Evolutionary conservation across 2,888 invertebrate species (phyloP), one percentile per base, ranked within the genome.

Genomic region (Melipona beecheii): DNA sequence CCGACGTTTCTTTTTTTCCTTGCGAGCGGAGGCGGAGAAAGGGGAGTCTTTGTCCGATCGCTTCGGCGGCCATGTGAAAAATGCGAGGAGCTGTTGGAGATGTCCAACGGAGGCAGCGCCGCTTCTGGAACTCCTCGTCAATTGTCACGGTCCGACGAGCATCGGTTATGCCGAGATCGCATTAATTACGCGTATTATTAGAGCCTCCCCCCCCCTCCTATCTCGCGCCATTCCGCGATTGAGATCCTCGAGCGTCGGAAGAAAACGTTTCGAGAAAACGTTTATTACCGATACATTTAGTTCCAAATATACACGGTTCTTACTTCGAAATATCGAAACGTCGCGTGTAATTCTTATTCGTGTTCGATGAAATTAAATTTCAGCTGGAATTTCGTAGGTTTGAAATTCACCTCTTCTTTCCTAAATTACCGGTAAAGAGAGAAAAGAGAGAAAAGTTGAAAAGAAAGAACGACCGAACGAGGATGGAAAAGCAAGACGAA

Each of bases 101-200:
- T 43, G 58, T 69, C 70, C 17, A 31, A n/a, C n/a, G 21, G 24
- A 31, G 17, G 73, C 89, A 92, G 91, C 81, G 85, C 84, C 81
- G 89, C 88, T 91, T 91, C 86, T 89, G 84, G 72, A 84, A 81
- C 43, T 84, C 86, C 90, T 89, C 87, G 88, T 89, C 87, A 86
- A 75, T 86, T 83, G 88, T 74, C 85, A 90, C 74, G 90, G 80
- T 90, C 75, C 77, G 81, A 65, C 78, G 87, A 81, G 69, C 85
- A 80, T 84, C 78, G 82, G 78, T 75, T 86, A n/a, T n/a, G 86
- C 83, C 87, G 87, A 86, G 90, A 91, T 91, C 90, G 89, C 89
- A 92, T 93, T 93, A 92, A 93, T 93, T 93, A 93, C 90, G 86
- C 88, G 87, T 89, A 91, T 91, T 89, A 91, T 91, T 91, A 90